Conservation (phyloP, 2,888 invertebrate species). For the Acleris emargana region DNA sequence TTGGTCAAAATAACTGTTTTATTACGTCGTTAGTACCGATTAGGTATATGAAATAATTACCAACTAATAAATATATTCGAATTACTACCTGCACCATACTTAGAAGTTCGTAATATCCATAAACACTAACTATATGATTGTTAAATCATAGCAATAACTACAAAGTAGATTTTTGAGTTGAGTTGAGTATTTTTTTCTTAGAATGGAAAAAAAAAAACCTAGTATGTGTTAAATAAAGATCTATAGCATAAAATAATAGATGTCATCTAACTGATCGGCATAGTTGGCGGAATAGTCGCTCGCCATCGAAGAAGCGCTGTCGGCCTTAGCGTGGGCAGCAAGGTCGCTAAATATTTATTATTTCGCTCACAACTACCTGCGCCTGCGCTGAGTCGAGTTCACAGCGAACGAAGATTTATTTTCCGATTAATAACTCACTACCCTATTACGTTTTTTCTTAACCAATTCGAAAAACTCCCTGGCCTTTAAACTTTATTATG, state of each 20-base stretch:
- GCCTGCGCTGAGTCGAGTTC: background rate
- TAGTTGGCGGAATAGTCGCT: no score
- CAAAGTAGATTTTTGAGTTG: background rate
- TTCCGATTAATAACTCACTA: background rate
- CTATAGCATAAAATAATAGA: no score
- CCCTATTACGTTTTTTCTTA: background rate
- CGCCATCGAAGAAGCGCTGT: conserved; percentile 15
- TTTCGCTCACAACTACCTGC: conserved; percentile 23
- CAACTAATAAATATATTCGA: no score
- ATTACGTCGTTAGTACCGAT: no score
- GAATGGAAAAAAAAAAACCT: no score
- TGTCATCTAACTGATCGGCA: no score
- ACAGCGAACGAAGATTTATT: background rate
- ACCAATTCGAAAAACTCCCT: background rate
- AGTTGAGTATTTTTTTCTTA: no score
- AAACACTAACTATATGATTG: background rate
- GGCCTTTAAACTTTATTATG: no score
- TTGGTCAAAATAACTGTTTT: no score
- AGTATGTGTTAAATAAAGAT: no score
- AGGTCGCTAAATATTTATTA: conserved; percentile 37
- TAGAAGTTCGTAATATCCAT: background rate
- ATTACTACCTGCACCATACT: conserved; percentile 3
- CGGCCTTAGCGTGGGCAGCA: conserved; percentile 34
- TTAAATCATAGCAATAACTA: background rate
- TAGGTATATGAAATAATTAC: no score